Evolutionary conservation across 2,113 vertebrate genomes (phyloP).

Genomic region (Pavo muticus): DNA sequence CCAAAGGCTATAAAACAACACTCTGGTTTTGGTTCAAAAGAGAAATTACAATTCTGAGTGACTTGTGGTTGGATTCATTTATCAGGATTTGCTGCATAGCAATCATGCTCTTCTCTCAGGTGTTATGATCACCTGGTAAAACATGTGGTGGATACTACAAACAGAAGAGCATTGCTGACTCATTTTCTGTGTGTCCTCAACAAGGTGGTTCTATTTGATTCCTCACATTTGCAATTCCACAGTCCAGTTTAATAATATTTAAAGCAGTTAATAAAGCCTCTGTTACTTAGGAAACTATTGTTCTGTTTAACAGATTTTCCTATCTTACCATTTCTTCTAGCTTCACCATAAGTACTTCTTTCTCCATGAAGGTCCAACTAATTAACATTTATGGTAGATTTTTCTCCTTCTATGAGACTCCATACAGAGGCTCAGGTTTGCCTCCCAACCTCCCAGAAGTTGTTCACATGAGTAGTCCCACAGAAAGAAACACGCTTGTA

Average conservation of each 20-base stretch:
- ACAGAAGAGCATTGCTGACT: neutral
- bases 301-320: neutral
- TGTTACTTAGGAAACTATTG: neutral
- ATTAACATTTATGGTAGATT: slow-evolving; percentile 51
- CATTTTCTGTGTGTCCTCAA: neutral
- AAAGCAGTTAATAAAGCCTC: neutral
- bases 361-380: neutral
- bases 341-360: neutral
- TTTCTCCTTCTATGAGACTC: slow-evolving; percentile 28
- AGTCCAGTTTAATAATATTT: neutral
- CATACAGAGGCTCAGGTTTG: slow-evolving; percentile 1
- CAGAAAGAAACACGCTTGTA: slow-evolving; percentile 49
- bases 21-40: neutral
- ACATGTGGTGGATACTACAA: neutral
- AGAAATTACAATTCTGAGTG: neutral
- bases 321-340: neutral
- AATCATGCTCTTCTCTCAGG: neutral
- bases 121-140: neutral
- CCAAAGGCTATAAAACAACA: neutral
- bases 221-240: neutral
- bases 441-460: neutral
- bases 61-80: neutral
- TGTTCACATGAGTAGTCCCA: slow-evolving; percentile 52
- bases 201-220: neutral
- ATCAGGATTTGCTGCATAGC: neutral